These are phyloP conservation scores for Eumaeus atala DNA, from an alignment of 1,140 invertebrate species.

Conservation along the genomic window DNA sequence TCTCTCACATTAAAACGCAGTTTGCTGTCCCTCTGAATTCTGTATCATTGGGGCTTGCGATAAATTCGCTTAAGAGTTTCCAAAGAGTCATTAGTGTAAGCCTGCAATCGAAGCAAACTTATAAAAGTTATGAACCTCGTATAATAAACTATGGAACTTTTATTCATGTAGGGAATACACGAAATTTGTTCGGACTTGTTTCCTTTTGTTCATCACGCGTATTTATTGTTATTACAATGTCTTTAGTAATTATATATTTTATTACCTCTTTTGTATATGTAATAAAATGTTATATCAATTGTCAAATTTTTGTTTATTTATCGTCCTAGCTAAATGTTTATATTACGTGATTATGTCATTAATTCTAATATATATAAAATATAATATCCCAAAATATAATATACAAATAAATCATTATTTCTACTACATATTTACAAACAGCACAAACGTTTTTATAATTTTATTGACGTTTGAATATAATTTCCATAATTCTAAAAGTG, in stretches of 20 bases:
- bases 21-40: conserved; percentile 15
- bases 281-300: no score
- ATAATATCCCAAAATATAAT: no score
- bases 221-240: conserved; percentile 5
- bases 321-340: no score
- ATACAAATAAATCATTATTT: no score
- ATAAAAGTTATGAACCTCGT: conserved; percentile 30
- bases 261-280: not conserved
- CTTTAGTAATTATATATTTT: conserved; percentile 6
- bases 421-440: no score
- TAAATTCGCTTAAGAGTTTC: conserved; percentile 29
- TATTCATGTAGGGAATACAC: conserved; percentile 25
- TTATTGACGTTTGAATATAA: no score
- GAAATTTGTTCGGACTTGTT: conserved; percentile 21
- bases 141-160: conserved; percentile 32
- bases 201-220: conserved; percentile 23
- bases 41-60: conserved; percentile 21
- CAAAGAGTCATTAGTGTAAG: conserved; percentile 34
- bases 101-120: conserved; percentile 32
- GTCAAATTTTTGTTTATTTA: no score
- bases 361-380: no score
- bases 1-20: conserved; percentile 13
- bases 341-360: no score
- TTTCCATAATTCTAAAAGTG: no score
- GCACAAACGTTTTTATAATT: no score